These are phyloP conservation scores for Taxidea taxus DNA, from an alignment of 2,113 vertebrate genomes.

Conservation along the genomic window DNA sequence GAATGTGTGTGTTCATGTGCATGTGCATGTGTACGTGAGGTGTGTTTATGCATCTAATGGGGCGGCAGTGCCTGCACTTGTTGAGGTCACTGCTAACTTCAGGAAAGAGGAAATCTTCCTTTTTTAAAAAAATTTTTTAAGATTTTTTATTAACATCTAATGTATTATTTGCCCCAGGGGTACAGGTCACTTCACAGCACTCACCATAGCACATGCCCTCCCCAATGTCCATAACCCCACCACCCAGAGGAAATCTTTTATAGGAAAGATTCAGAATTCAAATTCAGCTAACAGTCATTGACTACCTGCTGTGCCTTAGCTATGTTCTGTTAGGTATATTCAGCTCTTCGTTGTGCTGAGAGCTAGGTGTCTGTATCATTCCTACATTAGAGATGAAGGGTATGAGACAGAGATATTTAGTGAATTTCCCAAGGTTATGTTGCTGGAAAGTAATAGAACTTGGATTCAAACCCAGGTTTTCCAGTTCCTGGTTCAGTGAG, in stretches of 20 bases:
- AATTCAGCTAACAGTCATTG: background rate
- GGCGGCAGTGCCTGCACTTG: background rate
- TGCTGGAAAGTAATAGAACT: background rate
- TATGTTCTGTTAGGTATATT: background rate
- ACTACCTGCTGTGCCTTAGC: background rate
- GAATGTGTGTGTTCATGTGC: background rate
- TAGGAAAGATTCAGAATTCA: background rate
- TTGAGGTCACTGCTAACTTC: background rate
- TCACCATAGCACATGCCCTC: too few relatives aligned
- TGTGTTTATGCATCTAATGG: background rate
- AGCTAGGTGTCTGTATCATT: background rate
- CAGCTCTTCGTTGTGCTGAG: background rate
- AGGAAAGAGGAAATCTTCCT: background rate
- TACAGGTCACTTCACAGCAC: too few relatives aligned
- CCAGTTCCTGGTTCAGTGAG: background rate
- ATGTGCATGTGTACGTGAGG: fast-evolving
- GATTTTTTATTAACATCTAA: too few relatives aligned
- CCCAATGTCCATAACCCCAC: too few relatives aligned
- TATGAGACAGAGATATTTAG: background rate
- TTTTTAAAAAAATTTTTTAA: too few relatives aligned
- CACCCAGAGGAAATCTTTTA: background rate
- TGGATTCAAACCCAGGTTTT: background rate
- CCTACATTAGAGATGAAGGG: background rate
- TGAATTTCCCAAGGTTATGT: background rate
- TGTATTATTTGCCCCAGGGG: too few relatives aligned